A percentile compares a stretch with the other conserved stretches of the same genome.
Evolutionary conservation across 2,888 invertebrate species (phyloP).

Genomic region (Cryptophagus acutangulus): DNA sequence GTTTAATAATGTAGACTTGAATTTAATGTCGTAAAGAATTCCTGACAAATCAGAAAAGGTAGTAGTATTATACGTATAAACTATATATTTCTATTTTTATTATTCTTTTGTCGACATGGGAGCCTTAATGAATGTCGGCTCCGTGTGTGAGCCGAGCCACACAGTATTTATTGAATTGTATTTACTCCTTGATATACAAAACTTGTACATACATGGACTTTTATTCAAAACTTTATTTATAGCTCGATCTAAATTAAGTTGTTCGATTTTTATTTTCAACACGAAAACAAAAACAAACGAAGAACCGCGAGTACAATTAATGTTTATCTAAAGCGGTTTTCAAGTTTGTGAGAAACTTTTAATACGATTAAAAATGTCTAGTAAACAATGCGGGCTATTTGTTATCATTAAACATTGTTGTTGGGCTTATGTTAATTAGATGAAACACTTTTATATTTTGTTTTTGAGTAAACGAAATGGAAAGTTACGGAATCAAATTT

Average conservation of each 20-base stretch:
- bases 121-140: constrained; percentile 20
- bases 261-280: constrained; percentile 28
- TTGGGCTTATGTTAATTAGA: no score
- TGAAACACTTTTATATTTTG: no score
- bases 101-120: constrained; percentile 2
- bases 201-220: constrained; percentile 36
- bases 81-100: no score
- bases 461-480: no score
- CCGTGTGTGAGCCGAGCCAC: constrained; percentile 25
- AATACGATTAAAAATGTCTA: constrained; percentile 15
- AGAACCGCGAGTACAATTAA: constrained; percentile 21
- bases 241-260: constrained; percentile 36
- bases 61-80: no score
- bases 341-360: constrained; percentile 5
- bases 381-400: constrained; percentile 14
- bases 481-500: no score
- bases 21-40: no score
- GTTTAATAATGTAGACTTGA: no score
- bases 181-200: constrained; percentile 25
- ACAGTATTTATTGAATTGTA: constrained; percentile 36
- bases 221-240: constrained; percentile 37
- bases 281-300: constrained; percentile 27
- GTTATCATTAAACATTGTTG: no score
- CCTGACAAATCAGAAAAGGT: no score
- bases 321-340: constrained; percentile 13